phyloP scores from a whole-genome alignment of 2,113 vertebrate species.

The Bubo blakistoni region DNA sequence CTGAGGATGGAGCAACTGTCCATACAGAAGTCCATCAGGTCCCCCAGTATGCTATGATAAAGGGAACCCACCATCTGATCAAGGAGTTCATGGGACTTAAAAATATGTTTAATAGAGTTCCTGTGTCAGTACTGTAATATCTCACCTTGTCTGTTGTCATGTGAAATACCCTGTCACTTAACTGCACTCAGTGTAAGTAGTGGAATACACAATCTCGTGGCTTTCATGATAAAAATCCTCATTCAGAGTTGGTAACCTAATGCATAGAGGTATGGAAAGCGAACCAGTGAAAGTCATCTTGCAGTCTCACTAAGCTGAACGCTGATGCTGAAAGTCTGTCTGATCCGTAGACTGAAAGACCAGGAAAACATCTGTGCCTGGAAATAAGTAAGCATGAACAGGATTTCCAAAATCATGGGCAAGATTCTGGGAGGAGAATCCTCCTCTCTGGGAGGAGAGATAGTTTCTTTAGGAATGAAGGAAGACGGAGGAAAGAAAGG shows the following conservation, averaged over 20 bases:
- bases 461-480: not conserved
- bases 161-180: not conserved
- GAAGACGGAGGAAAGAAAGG: not conserved
- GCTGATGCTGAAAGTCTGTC: not conserved
- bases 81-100: not conserved
- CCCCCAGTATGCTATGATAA: not conserved
- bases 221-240: not conserved
- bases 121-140: not conserved
- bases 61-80: not conserved
- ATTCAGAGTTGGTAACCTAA: not conserved
- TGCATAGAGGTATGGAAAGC: not conserved
- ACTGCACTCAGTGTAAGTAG: not conserved
- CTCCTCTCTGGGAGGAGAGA: not conserved
- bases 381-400: not conserved
- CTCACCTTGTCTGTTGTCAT: not conserved
- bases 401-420: not conserved
- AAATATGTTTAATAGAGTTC: not conserved
- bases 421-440: not conserved
- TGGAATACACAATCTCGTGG: not conserved
- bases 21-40: not conserved
- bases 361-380: not conserved
- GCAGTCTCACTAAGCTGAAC: accelerated
- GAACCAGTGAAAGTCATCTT: not conserved
- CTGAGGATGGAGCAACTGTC: not conserved
- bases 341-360: not conserved